A percentile compares a stretch with the other conserved stretches of the same genome.
Conservation (phyloP, 2,888 invertebrate species). For the Cephus spinipes region DNA sequence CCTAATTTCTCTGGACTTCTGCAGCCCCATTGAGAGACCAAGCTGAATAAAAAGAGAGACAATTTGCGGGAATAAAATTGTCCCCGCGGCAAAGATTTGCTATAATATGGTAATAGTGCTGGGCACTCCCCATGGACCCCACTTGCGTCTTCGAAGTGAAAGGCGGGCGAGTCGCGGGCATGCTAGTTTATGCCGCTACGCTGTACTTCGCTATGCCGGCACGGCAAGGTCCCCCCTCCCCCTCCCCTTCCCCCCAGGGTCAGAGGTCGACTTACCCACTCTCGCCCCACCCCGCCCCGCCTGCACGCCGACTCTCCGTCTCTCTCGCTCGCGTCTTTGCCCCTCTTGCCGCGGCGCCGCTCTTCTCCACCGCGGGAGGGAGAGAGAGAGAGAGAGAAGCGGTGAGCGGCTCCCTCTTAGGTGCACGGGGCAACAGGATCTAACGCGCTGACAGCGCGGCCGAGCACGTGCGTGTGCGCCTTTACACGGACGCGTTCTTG, state of each 20-base stretch:
- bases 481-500: too few species aligned
- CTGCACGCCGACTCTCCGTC: constrained; percentile 10
- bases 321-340: constrained; percentile 12
- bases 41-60: constrained; percentile 7
- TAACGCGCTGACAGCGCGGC: constrained; percentile 32
- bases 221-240: constrained; percentile 57
- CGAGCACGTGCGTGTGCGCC: constrained; percentile 27
- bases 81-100: constrained; percentile 40
- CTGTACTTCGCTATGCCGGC: constrained; percentile 46
- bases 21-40: too few species aligned
- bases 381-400: too few species aligned
- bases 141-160: constrained; percentile 61
- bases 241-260: constrained; percentile 49
- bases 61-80: constrained; percentile 2
- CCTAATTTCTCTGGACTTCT: too few species aligned
- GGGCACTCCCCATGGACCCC: constrained; percentile 56
- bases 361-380: too few species aligned
- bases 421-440: constrained; percentile 40
- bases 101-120: constrained; percentile 60
- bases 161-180: constrained; percentile 59
- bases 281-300: constrained; percentile 38
- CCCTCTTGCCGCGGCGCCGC: constrained; percentile 9
- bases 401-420: constrained; percentile 22
- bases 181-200: constrained; percentile 48
- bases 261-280: constrained; percentile 65